These are phyloP conservation scores for Chaetodon trifasciatus DNA, from an alignment of 2,797 vertebrate genomes.

Conservation along the genomic window DNA sequence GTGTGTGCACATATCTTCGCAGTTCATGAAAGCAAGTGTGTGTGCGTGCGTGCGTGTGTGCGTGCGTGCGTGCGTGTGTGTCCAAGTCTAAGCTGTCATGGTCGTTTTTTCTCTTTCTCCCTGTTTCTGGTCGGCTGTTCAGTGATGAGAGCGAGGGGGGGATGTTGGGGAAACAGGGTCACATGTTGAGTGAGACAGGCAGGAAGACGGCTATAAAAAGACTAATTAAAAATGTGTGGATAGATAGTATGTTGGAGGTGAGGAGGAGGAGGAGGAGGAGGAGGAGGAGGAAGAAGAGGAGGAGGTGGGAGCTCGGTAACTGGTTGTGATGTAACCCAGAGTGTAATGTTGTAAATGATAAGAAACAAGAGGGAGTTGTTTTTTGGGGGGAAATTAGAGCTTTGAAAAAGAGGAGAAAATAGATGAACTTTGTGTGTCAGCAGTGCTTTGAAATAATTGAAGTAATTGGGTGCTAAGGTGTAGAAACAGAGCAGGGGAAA, in stretches of 20 bases:
- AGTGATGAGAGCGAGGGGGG: constrained; percentile 14
- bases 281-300: constrained; percentile 21
- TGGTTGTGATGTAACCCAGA: constrained; percentile 77
- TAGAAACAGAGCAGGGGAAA: not conserved
- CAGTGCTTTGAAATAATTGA: constrained; percentile 16
- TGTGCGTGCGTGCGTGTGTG: constrained; percentile 19
- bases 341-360: constrained; percentile 62
- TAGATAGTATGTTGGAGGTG: constrained; percentile 59
- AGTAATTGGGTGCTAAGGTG: not conserved
- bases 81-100: constrained; percentile 44
- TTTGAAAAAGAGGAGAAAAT: not conserved
- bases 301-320: constrained; percentile 1
- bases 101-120: constrained; percentile 41
- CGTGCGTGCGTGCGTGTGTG: not conserved
- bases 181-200: constrained; percentile 58
- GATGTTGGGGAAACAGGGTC: constrained; percentile 44
- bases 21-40: not conserved
- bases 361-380: constrained; percentile 29
- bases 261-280: constrained; percentile 27
- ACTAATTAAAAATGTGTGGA: constrained; percentile 81
- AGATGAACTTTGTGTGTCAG: constrained; percentile 8
- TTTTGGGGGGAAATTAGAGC: constrained; percentile 32
- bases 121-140: constrained; percentile 43
- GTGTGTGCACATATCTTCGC: constrained; percentile 12
- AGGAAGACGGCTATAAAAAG: constrained; percentile 78